Percentiles rank a stretch among this genome's conserved stretches.
These are phyloP conservation scores for Chloroceryle aenea DNA, from an alignment of 2,113 vertebrate species.

Conservation along the genomic window DNA sequence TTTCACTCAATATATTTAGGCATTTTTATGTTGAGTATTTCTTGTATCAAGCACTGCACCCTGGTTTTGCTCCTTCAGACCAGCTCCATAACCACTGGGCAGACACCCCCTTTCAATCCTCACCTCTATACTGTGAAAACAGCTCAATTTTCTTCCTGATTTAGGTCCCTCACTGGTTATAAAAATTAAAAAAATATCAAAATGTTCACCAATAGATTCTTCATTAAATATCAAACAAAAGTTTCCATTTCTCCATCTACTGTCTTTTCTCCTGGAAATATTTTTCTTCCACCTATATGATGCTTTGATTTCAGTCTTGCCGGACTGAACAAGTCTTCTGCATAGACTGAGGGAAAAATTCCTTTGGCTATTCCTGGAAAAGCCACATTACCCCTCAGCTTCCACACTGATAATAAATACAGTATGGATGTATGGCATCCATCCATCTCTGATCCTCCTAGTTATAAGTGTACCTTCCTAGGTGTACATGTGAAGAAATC, in stretches of 20 bases:
- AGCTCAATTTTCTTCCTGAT: background rate
- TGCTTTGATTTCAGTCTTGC: background rate
- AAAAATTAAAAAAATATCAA: background rate
- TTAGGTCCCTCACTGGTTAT: background rate
- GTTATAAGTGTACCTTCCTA: too few species aligned
- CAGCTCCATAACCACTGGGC: background rate
- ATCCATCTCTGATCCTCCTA: background rate
- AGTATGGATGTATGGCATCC: background rate
- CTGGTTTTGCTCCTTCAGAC: background rate
- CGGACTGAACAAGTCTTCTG: background rate
- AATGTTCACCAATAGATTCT: background rate
- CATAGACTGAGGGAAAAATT: background rate
- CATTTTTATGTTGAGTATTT: background rate
- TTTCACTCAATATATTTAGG: background rate
- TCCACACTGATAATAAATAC: background rate
- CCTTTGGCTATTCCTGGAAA: background rate
- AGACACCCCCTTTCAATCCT: background rate
- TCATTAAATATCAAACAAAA: background rate
- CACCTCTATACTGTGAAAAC: background rate
- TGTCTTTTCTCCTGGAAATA: background rate
- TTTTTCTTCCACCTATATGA: background rate
- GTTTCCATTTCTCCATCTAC: background rate
- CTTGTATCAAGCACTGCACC: background rate
- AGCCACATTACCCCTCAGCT: background rate
- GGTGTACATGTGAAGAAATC: background rate